These are phyloP conservation scores for Phortica okadai DNA, from an alignment of 2,888 invertebrate genomes.

Conservation along the genomic window DNA sequence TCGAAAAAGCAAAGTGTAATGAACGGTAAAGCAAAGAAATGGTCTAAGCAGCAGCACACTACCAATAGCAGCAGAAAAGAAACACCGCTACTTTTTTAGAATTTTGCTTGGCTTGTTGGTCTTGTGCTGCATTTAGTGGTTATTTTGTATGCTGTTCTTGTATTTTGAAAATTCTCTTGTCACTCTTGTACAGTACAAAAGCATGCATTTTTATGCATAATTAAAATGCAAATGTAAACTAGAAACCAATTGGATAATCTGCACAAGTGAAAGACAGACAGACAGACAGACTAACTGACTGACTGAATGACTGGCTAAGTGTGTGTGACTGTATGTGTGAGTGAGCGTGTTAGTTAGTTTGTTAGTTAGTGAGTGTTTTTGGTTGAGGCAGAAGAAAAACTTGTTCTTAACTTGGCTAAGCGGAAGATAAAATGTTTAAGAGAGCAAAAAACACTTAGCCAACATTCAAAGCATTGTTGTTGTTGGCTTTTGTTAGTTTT, in stretches of 20 bases:
- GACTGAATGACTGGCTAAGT: not conserved
- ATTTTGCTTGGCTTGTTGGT: slow-evolving; percentile 6
- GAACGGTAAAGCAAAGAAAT: slow-evolving; percentile 21
- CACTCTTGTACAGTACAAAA: not conserved
- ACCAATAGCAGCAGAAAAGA: slow-evolving; percentile 31
- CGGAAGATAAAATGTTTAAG: not conserved
- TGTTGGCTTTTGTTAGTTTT: not conserved
- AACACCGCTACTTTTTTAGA: not conserved
- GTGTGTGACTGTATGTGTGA: not conserved
- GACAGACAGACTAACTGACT: not conserved
- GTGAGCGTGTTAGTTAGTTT: not conserved
- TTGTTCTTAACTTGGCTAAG: not conserved
- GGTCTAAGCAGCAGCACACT: slow-evolving; percentile 40
- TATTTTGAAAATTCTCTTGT: not conserved
- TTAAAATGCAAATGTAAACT: slow-evolving; percentile 12
- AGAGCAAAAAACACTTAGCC: not conserved
- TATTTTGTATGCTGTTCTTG: slow-evolving; percentile 13
- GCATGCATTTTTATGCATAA: slow-evolving; percentile 25
- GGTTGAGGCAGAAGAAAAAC: not conserved
- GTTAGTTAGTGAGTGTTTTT: not conserved
- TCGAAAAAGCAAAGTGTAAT: not conserved
- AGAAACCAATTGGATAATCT: not conserved
- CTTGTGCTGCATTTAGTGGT: slow-evolving; percentile 10
- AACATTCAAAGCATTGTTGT: not conserved
- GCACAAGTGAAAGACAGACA: not conserved